phyloP scores from a whole-genome alignment of 2,888 invertebrate species.

The Podabrus alpinus region DNA sequence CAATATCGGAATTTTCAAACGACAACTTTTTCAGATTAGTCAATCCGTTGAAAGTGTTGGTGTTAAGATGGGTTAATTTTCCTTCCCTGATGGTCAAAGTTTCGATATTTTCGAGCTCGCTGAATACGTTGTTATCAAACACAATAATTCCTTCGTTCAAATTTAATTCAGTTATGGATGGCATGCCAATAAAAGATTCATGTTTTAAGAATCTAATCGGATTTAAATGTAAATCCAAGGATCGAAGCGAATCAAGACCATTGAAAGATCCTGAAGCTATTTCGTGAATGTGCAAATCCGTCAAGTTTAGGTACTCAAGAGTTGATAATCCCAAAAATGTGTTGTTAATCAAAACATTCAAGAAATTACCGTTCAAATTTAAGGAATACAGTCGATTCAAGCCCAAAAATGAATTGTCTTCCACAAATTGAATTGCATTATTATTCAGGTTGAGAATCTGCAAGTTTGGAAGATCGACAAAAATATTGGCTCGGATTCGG shows the following conservation, averaged over 20 bases:
- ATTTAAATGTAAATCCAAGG: slow-evolving; percentile 12
- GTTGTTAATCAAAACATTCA: not conserved
- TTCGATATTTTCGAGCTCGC: not conserved
- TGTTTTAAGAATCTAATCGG: not conserved
- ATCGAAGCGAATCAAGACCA: not conserved
- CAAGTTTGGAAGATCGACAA: slow-evolving; percentile 3
- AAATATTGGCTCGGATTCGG: not conserved
- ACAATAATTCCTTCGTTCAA: slow-evolving; percentile 3
- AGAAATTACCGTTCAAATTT: slow-evolving; percentile 3
- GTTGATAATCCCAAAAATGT: slow-evolving; percentile 11
- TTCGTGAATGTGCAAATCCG: not conserved
- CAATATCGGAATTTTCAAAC: slow-evolving; percentile 1
- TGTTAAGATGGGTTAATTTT: not conserved
- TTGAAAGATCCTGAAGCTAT: slow-evolving; percentile 7
- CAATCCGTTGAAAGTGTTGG: slow-evolving; percentile 6
- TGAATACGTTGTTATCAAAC: slow-evolving; percentile 1
- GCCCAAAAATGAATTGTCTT: not conserved
- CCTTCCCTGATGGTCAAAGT: not conserved
- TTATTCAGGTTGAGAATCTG: not conserved
- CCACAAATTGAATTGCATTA: not conserved
- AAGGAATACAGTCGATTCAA: not conserved
- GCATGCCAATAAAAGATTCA: slow-evolving; percentile 2
- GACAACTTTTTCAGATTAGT: not conserved
- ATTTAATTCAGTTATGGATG: not conserved
- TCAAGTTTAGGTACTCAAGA: not conserved